Conservation (phyloP, 2,888 invertebrate species). For the Sinopyrophorus schimmeli region DNA sequence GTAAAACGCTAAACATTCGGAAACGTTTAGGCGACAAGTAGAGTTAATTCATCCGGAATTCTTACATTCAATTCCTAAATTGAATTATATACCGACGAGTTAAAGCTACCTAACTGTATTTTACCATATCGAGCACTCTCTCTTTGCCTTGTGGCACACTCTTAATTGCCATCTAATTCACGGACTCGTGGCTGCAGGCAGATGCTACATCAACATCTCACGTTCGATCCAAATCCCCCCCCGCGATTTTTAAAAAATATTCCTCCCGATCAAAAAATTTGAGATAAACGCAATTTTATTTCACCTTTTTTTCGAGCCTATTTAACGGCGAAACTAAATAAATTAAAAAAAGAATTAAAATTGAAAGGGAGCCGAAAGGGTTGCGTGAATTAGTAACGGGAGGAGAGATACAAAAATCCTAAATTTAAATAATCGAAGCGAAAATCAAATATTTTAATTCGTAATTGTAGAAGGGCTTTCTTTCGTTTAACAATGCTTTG, state of each 20-base stretch:
- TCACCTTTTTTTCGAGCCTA: no score
- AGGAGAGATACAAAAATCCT: slow-evolving; percentile 13
- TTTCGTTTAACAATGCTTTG: slow-evolving; percentile 32
- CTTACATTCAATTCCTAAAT: slow-evolving; percentile 53
- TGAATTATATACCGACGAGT: slow-evolving; percentile 44
- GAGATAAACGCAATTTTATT: no score
- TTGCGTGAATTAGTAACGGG: no score
- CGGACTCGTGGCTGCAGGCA: slow-evolving; percentile 8
- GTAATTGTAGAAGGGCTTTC: slow-evolving; percentile 39
- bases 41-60: slow-evolving; percentile 56
- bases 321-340: no score
- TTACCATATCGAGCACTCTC: slow-evolving; percentile 16
- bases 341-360: no score
- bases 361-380: no score
- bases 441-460: slow-evolving; percentile 42
- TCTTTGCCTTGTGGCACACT: slow-evolving; percentile 14
- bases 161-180: slow-evolving; percentile 15
- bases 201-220: slow-evolving; percentile 5
- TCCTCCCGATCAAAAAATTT: no score
- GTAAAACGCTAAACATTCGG: slow-evolving; percentile 54
- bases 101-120: slow-evolving; percentile 26
- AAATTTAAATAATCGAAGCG: slow-evolving; percentile 34
- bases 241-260: no score
- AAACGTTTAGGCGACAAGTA: slow-evolving; percentile 54
- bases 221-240: no score